Base-by-base conservation (phyloP, 2,888 invertebrate species). In the Fragum whitleyi region DNA sequence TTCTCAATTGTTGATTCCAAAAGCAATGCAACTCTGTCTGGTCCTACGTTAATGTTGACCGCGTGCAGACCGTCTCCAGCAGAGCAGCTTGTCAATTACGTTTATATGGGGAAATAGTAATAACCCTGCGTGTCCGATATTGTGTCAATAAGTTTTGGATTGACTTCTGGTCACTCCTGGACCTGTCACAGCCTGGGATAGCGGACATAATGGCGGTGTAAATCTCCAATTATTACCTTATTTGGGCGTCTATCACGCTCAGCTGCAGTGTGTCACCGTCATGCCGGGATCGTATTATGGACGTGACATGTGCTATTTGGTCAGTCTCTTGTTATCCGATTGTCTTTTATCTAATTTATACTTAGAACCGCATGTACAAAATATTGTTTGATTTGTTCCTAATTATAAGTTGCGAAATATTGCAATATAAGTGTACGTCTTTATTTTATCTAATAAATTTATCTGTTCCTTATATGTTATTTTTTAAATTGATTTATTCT, bases 181-280 rank as follows among this genome's bases (percentile, higher is more conserved):
- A 28, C 51, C 61, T 53, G 73, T 65, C 73, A 73, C 29, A n/a
- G 7, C n/a, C 47, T n/a, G 53, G 61, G 47, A 51, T 73, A 32
- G 42, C 47, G 53, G 53, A 29, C 62, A 59, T 47, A 47, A 32
- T 53, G 42, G 39, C 51, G 51, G 36, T 32, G 73, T 51, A 26
- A 65, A 53, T 65, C 61, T 26, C 9, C 65, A 62, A 51, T 62
- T 73, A 61, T 65, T 73, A 47, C 51, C 65, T 42, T 28, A 53
- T 62, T 61, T 62, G 65, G 53, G 26, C 32, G 65, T 32, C 42
- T 21, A 26, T 65, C 65, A 65, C 3, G 11, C 21, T 65, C 65
- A 65, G 65, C 65, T 65, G 65, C 65, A 14, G 16, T 16, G 23
- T 65, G 39, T 65, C 65, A 42, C 65, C 62, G 32, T 19, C 62